Conservation (phyloP, 2,888 invertebrate genomes). For the Drosophila pseudotakahashii region DNA sequence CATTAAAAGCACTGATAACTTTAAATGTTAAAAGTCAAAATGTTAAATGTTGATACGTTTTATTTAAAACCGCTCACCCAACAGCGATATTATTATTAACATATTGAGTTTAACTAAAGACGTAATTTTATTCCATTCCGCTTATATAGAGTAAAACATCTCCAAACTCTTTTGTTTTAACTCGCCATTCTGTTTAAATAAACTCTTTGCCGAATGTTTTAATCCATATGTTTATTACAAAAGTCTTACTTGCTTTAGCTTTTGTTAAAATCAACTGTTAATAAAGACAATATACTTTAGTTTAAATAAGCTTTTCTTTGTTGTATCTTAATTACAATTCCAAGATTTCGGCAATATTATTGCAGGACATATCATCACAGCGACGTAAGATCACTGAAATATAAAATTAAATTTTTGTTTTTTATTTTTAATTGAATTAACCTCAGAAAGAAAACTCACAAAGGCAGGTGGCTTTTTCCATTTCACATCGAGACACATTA, state of each 20-base stretch:
- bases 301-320: not conserved
- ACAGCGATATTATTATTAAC: slow-evolving; percentile 14
- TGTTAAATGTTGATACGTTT: not conserved
- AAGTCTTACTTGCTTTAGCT: not conserved
- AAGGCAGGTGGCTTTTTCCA: slow-evolving; percentile 38
- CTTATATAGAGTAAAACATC: not conserved
- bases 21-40: not conserved
- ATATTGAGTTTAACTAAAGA: slow-evolving; percentile 6
- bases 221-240: not conserved
- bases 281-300: not conserved
- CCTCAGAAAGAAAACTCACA: slow-evolving; percentile 1
- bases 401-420: too few relatives aligned
- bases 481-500: slow-evolving; percentile 29
- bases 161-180: not conserved
- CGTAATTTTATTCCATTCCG: not conserved
- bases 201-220: not conserved
- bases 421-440: too few relatives aligned
- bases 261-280: not conserved
- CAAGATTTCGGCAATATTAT: slow-evolving; percentile 22
- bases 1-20: slow-evolving; percentile 12
- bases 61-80: not conserved
- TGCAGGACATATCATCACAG: slow-evolving; percentile 37
- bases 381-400: slow-evolving; percentile 19
- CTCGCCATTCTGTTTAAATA: not conserved
- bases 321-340: not conserved